Conservation (phyloP, 2,113 vertebrate genomes). For the Aspiorhynchus laticeps region DNA sequence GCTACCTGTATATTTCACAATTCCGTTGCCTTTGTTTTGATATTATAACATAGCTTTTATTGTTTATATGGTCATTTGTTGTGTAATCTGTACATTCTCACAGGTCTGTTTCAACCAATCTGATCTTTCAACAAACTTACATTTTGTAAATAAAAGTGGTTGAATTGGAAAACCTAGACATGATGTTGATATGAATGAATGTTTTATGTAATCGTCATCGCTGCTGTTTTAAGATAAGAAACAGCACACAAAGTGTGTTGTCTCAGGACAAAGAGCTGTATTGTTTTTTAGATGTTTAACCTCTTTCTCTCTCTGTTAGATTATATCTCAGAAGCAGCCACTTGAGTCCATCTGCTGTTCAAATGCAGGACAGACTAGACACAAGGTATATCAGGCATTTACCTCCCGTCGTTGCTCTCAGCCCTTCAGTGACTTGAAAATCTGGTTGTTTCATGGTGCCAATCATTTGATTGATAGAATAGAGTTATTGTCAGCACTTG, state of each 20-base stretch:
- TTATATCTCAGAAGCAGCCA: constrained; percentile 54
- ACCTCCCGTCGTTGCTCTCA: background rate
- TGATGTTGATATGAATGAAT: constrained; percentile 26
- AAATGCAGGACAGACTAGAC: constrained; percentile 36
- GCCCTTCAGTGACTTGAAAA: constrained; percentile 35
- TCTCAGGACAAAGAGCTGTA: constrained; percentile 39
- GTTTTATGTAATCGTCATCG: background rate
- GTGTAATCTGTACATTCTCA: background rate
- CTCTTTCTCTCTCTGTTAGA: constrained; percentile 43
- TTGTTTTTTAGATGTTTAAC: constrained; percentile 46
- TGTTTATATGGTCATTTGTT: background rate
- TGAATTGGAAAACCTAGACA: constrained; percentile 12
- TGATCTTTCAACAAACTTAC: background rate
- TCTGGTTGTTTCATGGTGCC: constrained; percentile 32
- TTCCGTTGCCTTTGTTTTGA: background rate
- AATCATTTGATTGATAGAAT: constrained; percentile 1
- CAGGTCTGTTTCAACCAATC: background rate
- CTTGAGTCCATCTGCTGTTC: constrained; percentile 46
- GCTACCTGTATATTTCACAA: background rate
- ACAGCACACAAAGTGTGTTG: constrained; percentile 29
- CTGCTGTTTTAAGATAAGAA: background rate
- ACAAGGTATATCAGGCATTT: constrained; percentile 53
- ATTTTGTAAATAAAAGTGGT: background rate
- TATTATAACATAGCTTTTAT: background rate
- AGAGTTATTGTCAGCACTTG: constrained; percentile 24